These are phyloP conservation scores for Oreonectes daqikongensis DNA, from an alignment of 2,797 vertebrate genomes.

Conservation along the genomic window DNA sequence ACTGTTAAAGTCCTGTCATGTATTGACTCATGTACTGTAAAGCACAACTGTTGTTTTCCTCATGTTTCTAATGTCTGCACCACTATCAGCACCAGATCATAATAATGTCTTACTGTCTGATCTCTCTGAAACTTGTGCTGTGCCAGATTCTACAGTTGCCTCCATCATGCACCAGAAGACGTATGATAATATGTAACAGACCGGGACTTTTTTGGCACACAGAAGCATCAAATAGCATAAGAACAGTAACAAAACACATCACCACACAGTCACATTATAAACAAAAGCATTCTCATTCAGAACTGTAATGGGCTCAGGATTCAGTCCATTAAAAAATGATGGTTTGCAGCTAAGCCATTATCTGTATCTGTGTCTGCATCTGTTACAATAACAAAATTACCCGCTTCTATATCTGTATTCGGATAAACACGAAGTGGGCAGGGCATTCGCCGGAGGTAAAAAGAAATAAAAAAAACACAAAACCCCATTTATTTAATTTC, in stretches of 20 bases:
- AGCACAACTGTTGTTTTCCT: not conserved
- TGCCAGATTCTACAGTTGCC: not conserved
- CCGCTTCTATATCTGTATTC: not conserved
- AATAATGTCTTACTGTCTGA: not conserved
- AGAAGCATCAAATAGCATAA: not conserved
- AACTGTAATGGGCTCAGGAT: not conserved
- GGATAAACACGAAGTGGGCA: not conserved
- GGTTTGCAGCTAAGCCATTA: not conserved
- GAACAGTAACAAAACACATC: not conserved
- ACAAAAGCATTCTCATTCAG: not conserved
- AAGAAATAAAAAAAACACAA: not conserved
- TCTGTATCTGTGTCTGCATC: not conserved
- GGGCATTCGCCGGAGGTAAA: not conserved
- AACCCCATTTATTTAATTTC: not conserved
- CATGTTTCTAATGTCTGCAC: not conserved
- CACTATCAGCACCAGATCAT: not conserved
- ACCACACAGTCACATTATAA: not conserved
- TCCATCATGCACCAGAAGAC: not conserved
- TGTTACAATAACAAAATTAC: not conserved
- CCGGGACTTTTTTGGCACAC: not conserved
- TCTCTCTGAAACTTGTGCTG: not conserved
- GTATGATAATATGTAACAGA: not conserved
- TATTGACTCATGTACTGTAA: not conserved
- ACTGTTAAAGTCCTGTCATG: not conserved
- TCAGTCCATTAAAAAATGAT: constrained; percentile 7